Conservation (phyloP, 2,888 invertebrate genomes). For the Heliconius charithonia region DNA sequence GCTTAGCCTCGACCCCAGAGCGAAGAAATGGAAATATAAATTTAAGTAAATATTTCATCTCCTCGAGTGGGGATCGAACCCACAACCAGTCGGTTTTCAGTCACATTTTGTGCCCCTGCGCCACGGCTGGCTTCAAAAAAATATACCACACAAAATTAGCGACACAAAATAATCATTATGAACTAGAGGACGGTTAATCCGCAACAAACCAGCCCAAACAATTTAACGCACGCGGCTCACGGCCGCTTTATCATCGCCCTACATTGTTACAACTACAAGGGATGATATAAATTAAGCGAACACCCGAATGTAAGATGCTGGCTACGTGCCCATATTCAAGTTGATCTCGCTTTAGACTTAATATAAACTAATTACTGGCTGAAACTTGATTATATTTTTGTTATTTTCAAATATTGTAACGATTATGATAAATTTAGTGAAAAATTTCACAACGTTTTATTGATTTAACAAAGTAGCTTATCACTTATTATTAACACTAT, state of each 20-base stretch:
- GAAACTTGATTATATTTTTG: background rate
- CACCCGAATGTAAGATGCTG: constrained; percentile 74
- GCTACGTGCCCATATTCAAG: constrained; percentile 56
- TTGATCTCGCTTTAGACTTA: constrained; percentile 5
- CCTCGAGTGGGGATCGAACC: too few relatives aligned
- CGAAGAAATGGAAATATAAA: too few relatives aligned
- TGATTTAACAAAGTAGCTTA: too few relatives aligned
- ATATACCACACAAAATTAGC: constrained; percentile 2
- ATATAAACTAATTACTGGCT: background rate
- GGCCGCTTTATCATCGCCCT: constrained; percentile 64
- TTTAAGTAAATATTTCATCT: too few relatives aligned
- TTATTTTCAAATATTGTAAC: background rate
- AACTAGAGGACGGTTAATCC: constrained; percentile 36
- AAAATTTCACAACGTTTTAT: background rate
- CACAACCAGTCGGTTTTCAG: too few relatives aligned
- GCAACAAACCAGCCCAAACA: constrained; percentile 52
- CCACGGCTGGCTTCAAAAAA: too few relatives aligned
- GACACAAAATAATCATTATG: constrained; percentile 17
- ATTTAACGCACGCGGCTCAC: constrained; percentile 58
- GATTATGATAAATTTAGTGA: background rate
- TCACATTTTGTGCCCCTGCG: too few relatives aligned
- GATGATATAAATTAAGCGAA: constrained; percentile 70
- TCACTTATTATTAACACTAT: too few relatives aligned
- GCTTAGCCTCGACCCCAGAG: too few relatives aligned
- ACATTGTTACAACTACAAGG: constrained; percentile 66